Evolutionary conservation across 2,888 invertebrate genomes (phyloP).

Genomic region (Leucoptera coffeella): DNA sequence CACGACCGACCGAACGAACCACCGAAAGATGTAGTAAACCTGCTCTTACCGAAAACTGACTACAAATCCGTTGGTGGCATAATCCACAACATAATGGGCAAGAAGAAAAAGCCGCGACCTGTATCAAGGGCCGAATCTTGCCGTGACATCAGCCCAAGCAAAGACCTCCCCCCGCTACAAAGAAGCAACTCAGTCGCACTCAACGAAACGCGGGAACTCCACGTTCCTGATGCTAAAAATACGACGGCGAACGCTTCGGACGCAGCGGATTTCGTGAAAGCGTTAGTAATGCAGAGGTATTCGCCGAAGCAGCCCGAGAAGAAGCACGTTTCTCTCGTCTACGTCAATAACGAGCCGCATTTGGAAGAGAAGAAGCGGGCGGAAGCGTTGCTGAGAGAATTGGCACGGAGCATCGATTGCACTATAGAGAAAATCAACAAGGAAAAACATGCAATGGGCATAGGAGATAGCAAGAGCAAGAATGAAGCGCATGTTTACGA

Average conservation of each 20-base stretch:
- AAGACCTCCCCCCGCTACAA: slow-evolving; percentile 17
- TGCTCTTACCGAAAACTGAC: slow-evolving; percentile 31
- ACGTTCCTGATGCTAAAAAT: slow-evolving; percentile 27
- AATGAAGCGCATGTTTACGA: slow-evolving; percentile 15
- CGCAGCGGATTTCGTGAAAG: slow-evolving; percentile 35
- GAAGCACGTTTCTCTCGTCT: slow-evolving; percentile 36
- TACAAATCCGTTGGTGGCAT: slow-evolving; percentile 35
- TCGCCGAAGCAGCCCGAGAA: slow-evolving; percentile 19
- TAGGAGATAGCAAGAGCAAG: slow-evolving; percentile 16
- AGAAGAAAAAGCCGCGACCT: slow-evolving; percentile 25
- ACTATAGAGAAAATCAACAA: slow-evolving; percentile 30
- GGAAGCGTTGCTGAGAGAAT: slow-evolving; percentile 35
- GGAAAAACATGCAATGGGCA: slow-evolving; percentile 24
- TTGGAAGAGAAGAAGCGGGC: slow-evolving; percentile 34
- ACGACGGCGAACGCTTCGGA: slow-evolving; percentile 16
- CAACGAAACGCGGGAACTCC: slow-evolving; percentile 10
- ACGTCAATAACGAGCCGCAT: slow-evolving; percentile 27
- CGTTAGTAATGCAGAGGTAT: slow-evolving; percentile 40
- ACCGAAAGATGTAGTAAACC: slow-evolving; percentile 42
- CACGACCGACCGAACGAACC: slow-evolving; percentile 17
- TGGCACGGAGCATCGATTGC: slow-evolving; percentile 37
- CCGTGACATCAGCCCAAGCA: slow-evolving; percentile 18
- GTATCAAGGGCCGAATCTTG: slow-evolving; percentile 19
- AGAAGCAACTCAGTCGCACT: slow-evolving; percentile 15
- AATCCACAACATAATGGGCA: slow-evolving; percentile 36